Percentiles rank a stretch among this genome's conserved stretches.
phyloP scores from a whole-genome alignment of 2,888 invertebrate genomes.

The Eupithecia inturbata region DNA sequence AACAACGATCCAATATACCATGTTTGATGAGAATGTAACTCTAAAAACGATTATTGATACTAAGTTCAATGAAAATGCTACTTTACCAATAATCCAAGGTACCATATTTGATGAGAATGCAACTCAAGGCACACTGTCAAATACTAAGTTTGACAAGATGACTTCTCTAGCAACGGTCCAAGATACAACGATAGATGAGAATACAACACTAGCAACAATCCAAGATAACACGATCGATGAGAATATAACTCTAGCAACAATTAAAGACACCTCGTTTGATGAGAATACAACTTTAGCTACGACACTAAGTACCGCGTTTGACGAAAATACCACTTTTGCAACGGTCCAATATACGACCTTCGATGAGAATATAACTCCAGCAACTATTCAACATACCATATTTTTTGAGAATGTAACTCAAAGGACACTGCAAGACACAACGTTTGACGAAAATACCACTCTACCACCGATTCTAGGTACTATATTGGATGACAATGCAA shows the following conservation, averaged over 20 bases:
- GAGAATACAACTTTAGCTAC: too few relatives aligned
- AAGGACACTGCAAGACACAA: background rate
- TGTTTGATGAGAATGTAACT: background rate
- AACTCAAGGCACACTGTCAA: background rate
- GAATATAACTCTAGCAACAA: too few relatives aligned
- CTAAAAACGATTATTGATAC: background rate
- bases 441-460: background rate
- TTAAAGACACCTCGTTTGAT: too few relatives aligned
- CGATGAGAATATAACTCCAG: background rate
- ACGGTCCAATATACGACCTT: too few relatives aligned
- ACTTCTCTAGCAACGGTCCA: background rate
- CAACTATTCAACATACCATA: background rate
- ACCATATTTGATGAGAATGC: background rate
- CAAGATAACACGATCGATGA: too few relatives aligned
- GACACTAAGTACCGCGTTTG: too few relatives aligned
- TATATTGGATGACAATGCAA: background rate
- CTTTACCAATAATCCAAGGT: background rate
- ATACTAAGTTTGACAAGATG: background rate
- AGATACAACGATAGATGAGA: background rate
- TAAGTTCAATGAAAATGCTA: background rate
- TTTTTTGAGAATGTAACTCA: background rate
- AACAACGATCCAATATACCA: background rate
- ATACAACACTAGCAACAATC: background rate
- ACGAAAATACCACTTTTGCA: background rate
- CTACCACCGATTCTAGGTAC: background rate